Evolutionary conservation across 35 echinoderm and acorn worm species (phyloP), one percentile per base, ranked within the genome.

Genomic region (Stichopus chloronotus): DNA sequence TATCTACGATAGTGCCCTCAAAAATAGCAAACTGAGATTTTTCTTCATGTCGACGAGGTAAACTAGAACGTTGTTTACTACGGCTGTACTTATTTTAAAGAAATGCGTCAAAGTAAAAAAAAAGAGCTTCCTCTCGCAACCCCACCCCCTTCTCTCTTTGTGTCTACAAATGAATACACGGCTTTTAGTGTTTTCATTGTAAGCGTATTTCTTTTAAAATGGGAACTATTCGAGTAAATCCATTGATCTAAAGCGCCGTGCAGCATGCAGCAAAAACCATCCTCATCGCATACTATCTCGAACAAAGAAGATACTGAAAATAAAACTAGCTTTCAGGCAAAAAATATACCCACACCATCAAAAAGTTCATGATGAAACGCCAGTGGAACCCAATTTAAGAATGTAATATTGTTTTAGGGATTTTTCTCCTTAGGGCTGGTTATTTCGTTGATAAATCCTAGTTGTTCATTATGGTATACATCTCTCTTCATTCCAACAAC

Each of bases 351-450:
- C 58, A 22, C 86, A 24, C 22, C 22, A 25, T 21, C 86, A 69
- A 20, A 60, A 14, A 58, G 86, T 88, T 88, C 30, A 88, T 88
- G 58, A 88, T 69, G 24, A 69, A 88, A 61, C 61, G 86, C 86
- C 86, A 69, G 63, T 25, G 86, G 86, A 88, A 88, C 86, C 58
- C 61, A n/a, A 88, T 61, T 63, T 63, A 88, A 88, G 58, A 88
- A 25, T 88, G 20, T 69, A 88, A 88, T 88, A 88, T 88, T 88
- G 86, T 88, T 88, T 88, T 88, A 63, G 22, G 61, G 86, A 88
- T 57, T 88, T 56, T 19, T 30, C 86, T 24, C 86, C 86, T 58
- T n/a, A 88, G 57, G 86, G 57, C 57, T 88, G 7, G 86, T 63
- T 58, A 88, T 13, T 21, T 65, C 16, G 57, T 58, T 88, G 80